These are phyloP conservation scores for Tolmerus cingulatus DNA, from an alignment of 2,888 invertebrate species.

Conservation along the genomic window DNA sequence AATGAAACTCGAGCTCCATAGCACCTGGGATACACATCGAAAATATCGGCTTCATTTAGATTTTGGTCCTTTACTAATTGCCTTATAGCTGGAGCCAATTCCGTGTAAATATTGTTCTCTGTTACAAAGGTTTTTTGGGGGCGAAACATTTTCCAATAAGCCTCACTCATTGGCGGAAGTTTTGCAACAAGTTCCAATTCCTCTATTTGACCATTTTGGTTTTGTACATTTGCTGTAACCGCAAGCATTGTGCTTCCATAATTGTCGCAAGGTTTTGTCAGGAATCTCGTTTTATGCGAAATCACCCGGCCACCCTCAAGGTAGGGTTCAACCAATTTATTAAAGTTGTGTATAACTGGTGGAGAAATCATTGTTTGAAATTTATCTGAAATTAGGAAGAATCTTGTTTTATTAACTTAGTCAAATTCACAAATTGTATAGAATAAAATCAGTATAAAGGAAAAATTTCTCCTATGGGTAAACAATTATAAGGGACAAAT, in stretches of 20 bases:
- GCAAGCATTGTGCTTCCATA: constrained; percentile 70
- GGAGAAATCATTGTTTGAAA: constrained; percentile 1
- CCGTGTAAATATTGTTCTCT: constrained; percentile 67
- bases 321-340: constrained; percentile 13
- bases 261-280: constrained; percentile 70
- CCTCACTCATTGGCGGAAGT: constrained; percentile 67
- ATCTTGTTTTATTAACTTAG: not conserved
- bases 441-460: not conserved
- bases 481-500: not conserved
- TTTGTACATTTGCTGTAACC: constrained; percentile 58
- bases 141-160: constrained; percentile 66
- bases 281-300: constrained; percentile 59
- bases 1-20: constrained; percentile 67
- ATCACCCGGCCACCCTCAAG: constrained; percentile 54
- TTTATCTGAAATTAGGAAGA: not conserved
- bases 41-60: constrained; percentile 60
- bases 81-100: constrained; percentile 64
- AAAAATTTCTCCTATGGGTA: not conserved
- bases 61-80: constrained; percentile 65
- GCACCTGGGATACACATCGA: constrained; percentile 66
- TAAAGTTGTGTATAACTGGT: constrained; percentile 10
- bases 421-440: not conserved
- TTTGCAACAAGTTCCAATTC: constrained; percentile 67
- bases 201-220: constrained; percentile 53
- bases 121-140: constrained; percentile 68